phyloP scores from a whole-genome alignment of 2,888 invertebrate genomes.

The Lasioglossum oenotherae region DNA sequence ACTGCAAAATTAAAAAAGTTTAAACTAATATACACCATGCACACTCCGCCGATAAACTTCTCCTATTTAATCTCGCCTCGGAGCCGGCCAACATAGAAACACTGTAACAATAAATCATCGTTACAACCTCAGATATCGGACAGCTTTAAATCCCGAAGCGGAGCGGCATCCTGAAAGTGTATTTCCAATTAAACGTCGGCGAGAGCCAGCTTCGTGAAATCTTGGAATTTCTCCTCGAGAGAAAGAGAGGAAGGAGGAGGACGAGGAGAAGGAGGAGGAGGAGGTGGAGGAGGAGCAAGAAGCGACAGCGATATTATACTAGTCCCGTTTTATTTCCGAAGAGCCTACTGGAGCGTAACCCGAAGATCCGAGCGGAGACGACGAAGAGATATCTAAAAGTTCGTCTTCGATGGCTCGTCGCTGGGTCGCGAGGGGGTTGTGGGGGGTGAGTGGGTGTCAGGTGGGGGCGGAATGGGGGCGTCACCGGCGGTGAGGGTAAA shows the following conservation, averaged over 20 bases:
- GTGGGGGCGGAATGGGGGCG: conserved; percentile 52
- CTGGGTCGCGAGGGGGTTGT: conserved; percentile 43
- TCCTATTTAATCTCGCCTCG: neutral
- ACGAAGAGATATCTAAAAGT: conserved; percentile 72
- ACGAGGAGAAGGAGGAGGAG: neutral
- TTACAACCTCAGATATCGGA: conserved; percentile 5
- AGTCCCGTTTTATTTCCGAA: conserved; percentile 58
- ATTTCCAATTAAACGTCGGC: conserved; percentile 41
- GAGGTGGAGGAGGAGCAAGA: neutral
- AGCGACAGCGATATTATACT: conserved; percentile 44
- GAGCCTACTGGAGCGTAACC: conserved; percentile 65
- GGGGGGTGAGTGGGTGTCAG: conserved; percentile 43
- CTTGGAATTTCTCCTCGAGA: conserved; percentile 21
- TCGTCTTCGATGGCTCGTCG: conserved; percentile 68
- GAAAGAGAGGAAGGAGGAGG: neutral
- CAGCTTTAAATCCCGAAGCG: neutral
- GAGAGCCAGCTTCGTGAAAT: conserved; percentile 24
- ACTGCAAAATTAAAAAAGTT: neutral
- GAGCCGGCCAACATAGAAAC: neutral
- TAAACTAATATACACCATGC: neutral
- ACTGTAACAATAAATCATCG: conserved; percentile 7
- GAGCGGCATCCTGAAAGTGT: conserved; percentile 8
- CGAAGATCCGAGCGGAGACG: conserved; percentile 68
- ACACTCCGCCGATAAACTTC: neutral
- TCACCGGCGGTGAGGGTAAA: conserved; percentile 47